phyloP scores from a whole-genome alignment of 2,113 vertebrate species.

The Coreoperca whiteheadi region DNA sequence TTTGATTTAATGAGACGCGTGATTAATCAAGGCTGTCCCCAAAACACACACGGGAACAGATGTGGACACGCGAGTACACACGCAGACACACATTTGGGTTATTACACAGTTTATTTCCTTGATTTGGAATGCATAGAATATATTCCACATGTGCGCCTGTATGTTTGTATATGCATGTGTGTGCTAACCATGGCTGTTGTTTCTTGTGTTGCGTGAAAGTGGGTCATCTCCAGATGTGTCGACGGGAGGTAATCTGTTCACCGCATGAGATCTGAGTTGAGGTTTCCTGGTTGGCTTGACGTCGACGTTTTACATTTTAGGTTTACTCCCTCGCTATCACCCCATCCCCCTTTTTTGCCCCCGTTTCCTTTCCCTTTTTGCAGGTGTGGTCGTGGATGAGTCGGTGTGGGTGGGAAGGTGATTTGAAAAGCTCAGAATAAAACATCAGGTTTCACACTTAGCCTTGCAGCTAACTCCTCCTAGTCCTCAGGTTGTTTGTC shows the following conservation, averaged over 20 bases:
- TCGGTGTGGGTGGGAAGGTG: not conserved
- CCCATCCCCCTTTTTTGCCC: no score
- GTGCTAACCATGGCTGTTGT: not conserved
- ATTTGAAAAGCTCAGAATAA: conserved; percentile 22
- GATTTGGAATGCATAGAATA: not conserved
- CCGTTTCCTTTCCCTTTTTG: not conserved
- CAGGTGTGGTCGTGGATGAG: not conserved
- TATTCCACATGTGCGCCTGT: not conserved
- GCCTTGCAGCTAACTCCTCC: not conserved
- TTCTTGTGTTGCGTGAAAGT: conserved; percentile 29
- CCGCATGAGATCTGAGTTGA: conserved; percentile 47
- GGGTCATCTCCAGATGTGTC: conserved; percentile 41
- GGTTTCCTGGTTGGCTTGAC: not conserved
- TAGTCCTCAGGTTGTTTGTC: not conserved
- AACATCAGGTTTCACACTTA: not conserved
- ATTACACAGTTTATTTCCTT: not conserved
- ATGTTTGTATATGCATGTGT: not conserved
- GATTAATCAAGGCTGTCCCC: conserved; percentile 59
- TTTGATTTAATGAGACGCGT: conserved; percentile 60
- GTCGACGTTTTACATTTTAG: not conserved
- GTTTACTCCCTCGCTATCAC: not conserved
- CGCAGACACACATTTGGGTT: not conserved
- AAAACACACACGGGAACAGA: not conserved
- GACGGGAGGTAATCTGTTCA: conserved; percentile 37
- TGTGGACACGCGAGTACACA: not conserved